Percentiles rank a stretch among this genome's conserved stretches.
Conservation (phyloP, 2,113 vertebrate species). For the Petroica traversi region DNA sequence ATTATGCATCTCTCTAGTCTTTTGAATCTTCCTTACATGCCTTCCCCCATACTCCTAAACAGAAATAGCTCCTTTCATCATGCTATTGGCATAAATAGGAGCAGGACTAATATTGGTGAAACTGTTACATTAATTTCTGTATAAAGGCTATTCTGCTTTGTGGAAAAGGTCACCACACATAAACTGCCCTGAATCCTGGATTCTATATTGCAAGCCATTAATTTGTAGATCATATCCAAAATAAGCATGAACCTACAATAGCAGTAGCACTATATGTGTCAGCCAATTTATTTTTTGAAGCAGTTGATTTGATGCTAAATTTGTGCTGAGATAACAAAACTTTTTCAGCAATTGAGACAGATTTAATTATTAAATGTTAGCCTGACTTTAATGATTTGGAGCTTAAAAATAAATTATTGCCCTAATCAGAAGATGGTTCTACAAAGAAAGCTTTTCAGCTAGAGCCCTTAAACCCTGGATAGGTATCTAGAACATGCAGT, state of each 20-base stretch:
- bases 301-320: background rate
- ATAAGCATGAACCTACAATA: background rate
- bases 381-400: background rate
- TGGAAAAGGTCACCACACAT: background rate
- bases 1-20: constrained; percentile 17
- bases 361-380: background rate
- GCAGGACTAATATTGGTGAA: background rate
- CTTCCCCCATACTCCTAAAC: background rate
- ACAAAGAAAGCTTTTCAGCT: background rate
- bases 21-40: background rate
- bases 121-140: background rate
- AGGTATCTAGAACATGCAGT: background rate
- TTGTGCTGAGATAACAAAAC: background rate
- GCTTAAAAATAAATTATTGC: background rate
- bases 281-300: background rate
- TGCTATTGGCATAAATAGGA: background rate
- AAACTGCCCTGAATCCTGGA: background rate
- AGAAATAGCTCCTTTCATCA: constrained; percentile 9
- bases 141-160: background rate
- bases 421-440: background rate
- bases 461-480: background rate
- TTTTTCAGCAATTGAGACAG: background rate
- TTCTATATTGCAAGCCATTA: background rate
- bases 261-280: background rate
- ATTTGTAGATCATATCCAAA: background rate